phyloP scores from a whole-genome alignment of 2,888 invertebrate species.

The Andricus curvator region DNA sequence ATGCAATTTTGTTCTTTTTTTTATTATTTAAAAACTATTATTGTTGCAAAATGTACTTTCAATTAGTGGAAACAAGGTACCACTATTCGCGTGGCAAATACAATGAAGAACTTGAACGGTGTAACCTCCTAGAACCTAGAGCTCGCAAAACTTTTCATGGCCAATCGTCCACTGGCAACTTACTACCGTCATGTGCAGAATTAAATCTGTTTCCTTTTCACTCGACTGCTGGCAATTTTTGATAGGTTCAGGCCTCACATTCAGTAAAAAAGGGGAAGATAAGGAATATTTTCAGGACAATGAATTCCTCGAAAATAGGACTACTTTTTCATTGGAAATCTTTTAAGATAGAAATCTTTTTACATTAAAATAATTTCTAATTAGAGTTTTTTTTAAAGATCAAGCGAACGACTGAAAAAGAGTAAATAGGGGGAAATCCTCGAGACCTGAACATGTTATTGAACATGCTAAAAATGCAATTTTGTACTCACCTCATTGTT shows the following conservation, averaged over 20 bases:
- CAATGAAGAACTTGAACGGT: constrained; percentile 16
- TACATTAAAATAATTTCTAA: too few relatives aligned
- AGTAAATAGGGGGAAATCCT: too few relatives aligned
- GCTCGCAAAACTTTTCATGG: constrained; percentile 33
- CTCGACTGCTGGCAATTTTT: neutral
- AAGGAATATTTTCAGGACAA: too few relatives aligned
- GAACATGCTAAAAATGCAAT: neutral
- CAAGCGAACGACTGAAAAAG: too few relatives aligned
- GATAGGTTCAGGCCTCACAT: neutral
- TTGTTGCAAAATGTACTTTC: neutral
- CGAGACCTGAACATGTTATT: too few relatives aligned
- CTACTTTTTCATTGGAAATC: too few relatives aligned
- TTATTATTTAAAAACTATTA: neutral
- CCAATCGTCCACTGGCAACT: constrained; percentile 15
- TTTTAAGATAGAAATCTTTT: too few relatives aligned
- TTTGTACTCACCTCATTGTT: constrained; percentile 64
- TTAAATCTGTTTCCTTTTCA: constrained; percentile 10
- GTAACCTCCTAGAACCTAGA: constrained; percentile 22
- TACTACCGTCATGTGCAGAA: neutral
- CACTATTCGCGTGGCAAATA: constrained; percentile 1
- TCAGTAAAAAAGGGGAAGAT: too few relatives aligned
- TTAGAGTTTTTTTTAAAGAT: too few relatives aligned
- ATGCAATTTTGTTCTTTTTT: too few relatives aligned
- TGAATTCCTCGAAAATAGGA: too few relatives aligned
- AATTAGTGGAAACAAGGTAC: neutral